These are phyloP conservation scores for Anorthoa munda DNA, from an alignment of 2,888 invertebrate species.

Conservation along the genomic window DNA sequence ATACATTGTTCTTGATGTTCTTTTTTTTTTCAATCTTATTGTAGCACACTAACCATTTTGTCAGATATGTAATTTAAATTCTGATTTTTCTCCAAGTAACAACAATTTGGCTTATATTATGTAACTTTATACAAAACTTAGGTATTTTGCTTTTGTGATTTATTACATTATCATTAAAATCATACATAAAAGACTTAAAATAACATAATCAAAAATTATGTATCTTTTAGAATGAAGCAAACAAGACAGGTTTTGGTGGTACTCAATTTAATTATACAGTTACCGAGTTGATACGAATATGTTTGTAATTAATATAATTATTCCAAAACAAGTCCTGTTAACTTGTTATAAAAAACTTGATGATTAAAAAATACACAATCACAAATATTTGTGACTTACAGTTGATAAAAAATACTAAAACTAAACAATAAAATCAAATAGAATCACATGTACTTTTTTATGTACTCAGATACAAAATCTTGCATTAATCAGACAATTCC, in stretches of 20 bases:
- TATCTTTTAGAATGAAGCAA: slow-evolving; percentile 65
- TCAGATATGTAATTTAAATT: slow-evolving; percentile 91
- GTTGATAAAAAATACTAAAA: slow-evolving; percentile 76
- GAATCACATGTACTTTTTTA: slow-evolving; percentile 89
- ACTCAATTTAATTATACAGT: slow-evolving; percentile 33
- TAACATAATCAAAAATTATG: slow-evolving; percentile 75
- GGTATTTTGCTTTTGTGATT: slow-evolving; percentile 79
- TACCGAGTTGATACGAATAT: slow-evolving; percentile 30
- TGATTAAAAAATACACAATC: slow-evolving; percentile 67
- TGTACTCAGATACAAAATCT: slow-evolving; percentile 89
- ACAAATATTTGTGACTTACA: slow-evolving; percentile 79
- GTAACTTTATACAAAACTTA: slow-evolving; percentile 83
- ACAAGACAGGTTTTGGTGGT: slow-evolving; percentile 68
- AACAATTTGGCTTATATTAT: slow-evolving; percentile 88
- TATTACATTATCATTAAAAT: slow-evolving; percentile 78
- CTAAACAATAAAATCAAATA: slow-evolving; percentile 84
- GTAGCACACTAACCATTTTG: slow-evolving; percentile 91
- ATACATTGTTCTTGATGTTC: slow-evolving; percentile 90
- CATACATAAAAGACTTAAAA: slow-evolving; percentile 75
- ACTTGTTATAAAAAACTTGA: slow-evolving; percentile 71
- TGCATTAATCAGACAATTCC: slow-evolving; percentile 83
- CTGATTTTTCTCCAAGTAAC: slow-evolving; percentile 90
- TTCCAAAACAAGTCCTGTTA: slow-evolving; percentile 74
- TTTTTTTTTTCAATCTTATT: slow-evolving; percentile 87
- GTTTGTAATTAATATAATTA: slow-evolving; percentile 48